phyloP scores from a whole-genome alignment of 2,888 invertebrate genomes.

The Lasioglossum leucozonium region DNA sequence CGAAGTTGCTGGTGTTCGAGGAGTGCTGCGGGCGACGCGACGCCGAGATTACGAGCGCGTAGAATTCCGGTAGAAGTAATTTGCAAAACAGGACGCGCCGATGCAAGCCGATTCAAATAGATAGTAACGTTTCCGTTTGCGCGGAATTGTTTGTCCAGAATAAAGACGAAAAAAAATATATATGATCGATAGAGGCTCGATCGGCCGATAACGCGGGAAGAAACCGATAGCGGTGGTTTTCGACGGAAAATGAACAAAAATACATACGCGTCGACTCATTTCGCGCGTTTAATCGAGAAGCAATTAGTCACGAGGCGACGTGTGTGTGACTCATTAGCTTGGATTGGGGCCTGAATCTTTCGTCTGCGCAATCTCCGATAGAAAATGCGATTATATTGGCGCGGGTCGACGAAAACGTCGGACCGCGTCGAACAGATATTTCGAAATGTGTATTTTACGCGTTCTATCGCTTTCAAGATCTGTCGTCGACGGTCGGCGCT shows the following conservation, averaged over 20 bases:
- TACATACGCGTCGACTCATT: not conserved
- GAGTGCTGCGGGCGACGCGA: not conserved
- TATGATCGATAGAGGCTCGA: slow-evolving; percentile 42
- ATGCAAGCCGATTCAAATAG: slow-evolving; percentile 15
- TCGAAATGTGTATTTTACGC: not conserved
- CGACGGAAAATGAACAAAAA: not conserved
- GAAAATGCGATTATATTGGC: not conserved
- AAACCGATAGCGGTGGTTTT: slow-evolving; percentile 39
- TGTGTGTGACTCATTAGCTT: slow-evolving; percentile 39
- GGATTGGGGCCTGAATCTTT: slow-evolving; percentile 1
- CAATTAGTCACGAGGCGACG: slow-evolving; percentile 28
- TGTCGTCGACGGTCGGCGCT: not conserved
- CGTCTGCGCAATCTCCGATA: not conserved
- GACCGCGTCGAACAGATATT: not conserved
- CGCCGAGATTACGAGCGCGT: no score
- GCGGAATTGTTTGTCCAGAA: slow-evolving; percentile 39
- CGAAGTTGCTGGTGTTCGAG: slow-evolving; percentile 26
- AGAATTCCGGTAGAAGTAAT: no score
- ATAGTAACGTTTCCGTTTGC: slow-evolving; percentile 16
- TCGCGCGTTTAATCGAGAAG: not conserved
- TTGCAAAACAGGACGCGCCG: not conserved
- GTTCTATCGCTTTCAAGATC: not conserved
- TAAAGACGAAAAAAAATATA: no score
- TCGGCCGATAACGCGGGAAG: slow-evolving; percentile 23
- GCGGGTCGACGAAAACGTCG: not conserved